Base-by-base conservation (phyloP, 2,113 vertebrate species). In the Oplegnathus fasciatus region DNA sequence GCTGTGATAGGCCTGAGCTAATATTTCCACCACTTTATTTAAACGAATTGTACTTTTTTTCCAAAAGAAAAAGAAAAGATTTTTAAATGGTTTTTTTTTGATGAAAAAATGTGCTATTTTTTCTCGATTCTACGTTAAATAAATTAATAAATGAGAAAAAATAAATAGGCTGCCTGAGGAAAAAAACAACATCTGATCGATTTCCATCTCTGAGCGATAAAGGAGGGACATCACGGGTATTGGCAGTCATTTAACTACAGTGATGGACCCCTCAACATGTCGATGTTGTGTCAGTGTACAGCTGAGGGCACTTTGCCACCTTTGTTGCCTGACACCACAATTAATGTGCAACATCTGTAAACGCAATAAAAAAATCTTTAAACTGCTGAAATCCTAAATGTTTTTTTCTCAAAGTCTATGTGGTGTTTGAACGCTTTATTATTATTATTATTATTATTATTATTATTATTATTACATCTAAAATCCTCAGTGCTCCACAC, bases 161-260 rank as follows among this genome's bases (percentile, higher is more conserved):
- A 65, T 18, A 57, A 30, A 74, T 8, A 26, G 32, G 7, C 24
- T 37, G 78, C 70, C 71, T 48, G 72, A n/a, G 64, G 55, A 40
- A 60, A 73, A 44, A 1, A 22, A 71, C 34, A 82, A 64, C 20
- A 80, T 34, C n/a, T 70, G 22, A 86, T 87, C 69, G 88, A 89
- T 90, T 87, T 78, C 60, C 57, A 88, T 88, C 78, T 77, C 50
- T 76, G 48, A 34, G 62, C 69, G 57, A 52, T 71, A 76, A 46
- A 55, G 48, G n/a, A 74, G 67, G 40, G 20, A 30, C 81, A 79
- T 84, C 32, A 60, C 14, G 22, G 42, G 7, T 88, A 88, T 89
- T 85, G 89, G 81, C 90, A 87, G 82, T 28, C 75, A 84, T 87
- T 92, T 85, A 86, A 86, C 40, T 37, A 73, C 26, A 73, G 24